These are phyloP conservation scores for Parazoanthus darwini DNA, from an alignment of 92 coral and sea anemone species.

Conservation along the genomic window DNA sequence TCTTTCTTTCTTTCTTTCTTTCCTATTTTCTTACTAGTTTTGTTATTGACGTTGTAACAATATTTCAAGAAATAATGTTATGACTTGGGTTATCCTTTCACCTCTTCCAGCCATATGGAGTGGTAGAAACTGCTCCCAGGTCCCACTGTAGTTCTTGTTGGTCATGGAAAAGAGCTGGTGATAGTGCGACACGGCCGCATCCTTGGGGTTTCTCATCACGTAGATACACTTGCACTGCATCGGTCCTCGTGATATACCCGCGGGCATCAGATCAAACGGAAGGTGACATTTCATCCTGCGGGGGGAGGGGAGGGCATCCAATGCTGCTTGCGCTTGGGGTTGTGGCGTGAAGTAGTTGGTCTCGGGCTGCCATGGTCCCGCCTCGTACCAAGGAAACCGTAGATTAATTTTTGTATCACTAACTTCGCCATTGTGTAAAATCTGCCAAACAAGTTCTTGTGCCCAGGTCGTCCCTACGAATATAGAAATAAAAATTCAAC, in stretches of 20 bases:
- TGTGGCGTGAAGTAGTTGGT: neutral
- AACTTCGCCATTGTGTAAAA: neutral
- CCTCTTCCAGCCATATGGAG: conserved; percentile 9
- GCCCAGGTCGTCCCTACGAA: neutral
- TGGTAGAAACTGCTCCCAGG: neutral
- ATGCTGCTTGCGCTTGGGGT: neutral
- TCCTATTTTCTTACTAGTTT: too few relatives aligned
- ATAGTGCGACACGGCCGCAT: neutral
- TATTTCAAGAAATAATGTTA: too few relatives aligned
- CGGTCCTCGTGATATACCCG: neutral
- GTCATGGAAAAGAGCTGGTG: neutral
- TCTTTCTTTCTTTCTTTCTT: too few relatives aligned
- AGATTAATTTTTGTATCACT: neutral
- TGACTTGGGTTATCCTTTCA: neutral
- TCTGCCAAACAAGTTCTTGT: conserved; percentile 7
- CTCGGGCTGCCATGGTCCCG: neutral
- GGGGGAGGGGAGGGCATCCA: conserved; percentile 3
- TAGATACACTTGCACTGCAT: neutral
- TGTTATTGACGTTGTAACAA: neutral
- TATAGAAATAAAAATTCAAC: too few relatives aligned
- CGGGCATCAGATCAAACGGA: neutral
- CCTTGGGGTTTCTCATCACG: neutral
- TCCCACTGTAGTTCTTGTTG: neutral
- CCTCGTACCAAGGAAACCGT: neutral
- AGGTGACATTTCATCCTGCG: neutral